Percentiles rank a stretch among this genome's conserved stretches.
phyloP scores from a whole-genome alignment of 2,113 vertebrate species.

The Leptobrachium ailaonicum region DNA sequence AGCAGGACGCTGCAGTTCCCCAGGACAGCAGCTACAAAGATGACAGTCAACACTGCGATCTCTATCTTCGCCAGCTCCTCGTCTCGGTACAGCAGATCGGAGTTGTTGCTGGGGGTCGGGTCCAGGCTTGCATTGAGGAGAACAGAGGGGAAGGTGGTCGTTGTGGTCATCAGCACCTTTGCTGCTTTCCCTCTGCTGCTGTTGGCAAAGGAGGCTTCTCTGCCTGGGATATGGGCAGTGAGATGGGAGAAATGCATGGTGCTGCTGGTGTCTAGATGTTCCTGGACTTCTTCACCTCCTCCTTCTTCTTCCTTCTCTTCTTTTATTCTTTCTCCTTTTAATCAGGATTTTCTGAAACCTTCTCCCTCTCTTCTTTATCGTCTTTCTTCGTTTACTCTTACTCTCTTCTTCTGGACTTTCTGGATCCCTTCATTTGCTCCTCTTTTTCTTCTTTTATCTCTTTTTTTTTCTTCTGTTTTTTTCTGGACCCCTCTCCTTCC shows the following conservation, averaged over 20 bases:
- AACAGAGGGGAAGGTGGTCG: conserved; percentile 49
- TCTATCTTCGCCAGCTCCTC: conserved; percentile 90
- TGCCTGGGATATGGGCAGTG: conserved; percentile 12
- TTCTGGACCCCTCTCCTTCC: too few relatives aligned
- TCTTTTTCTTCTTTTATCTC: too few relatives aligned
- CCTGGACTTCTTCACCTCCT: not conserved
- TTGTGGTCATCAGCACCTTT: not conserved
- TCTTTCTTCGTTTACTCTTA: too few relatives aligned
- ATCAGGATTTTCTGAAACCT: too few relatives aligned
- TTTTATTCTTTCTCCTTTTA: too few relatives aligned
- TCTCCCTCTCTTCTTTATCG: too few relatives aligned
- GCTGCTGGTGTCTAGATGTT: not conserved
- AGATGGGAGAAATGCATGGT: conserved; percentile 9
- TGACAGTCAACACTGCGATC: conserved; percentile 83
- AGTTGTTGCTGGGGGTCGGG: conserved; percentile 36
- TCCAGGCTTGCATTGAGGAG: conserved; percentile 48
- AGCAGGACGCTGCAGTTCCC: conserved; percentile 87
- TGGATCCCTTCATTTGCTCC: too few relatives aligned
- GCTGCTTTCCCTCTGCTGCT: conserved; percentile 45
- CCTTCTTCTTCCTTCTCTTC: not conserved
- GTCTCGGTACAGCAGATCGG: conserved; percentile 75
- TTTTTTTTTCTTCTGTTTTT: too few relatives aligned
- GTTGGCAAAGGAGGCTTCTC: conserved; percentile 32
- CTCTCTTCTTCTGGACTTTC: too few relatives aligned
- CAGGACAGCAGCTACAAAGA: conserved; percentile 84